Percentiles rank a stretch among this genome's conserved stretches.
These are phyloP conservation scores for Parapristionchus giblindavisi DNA, from an alignment of 2,888 invertebrate species.

Conservation along the genomic window DNA sequence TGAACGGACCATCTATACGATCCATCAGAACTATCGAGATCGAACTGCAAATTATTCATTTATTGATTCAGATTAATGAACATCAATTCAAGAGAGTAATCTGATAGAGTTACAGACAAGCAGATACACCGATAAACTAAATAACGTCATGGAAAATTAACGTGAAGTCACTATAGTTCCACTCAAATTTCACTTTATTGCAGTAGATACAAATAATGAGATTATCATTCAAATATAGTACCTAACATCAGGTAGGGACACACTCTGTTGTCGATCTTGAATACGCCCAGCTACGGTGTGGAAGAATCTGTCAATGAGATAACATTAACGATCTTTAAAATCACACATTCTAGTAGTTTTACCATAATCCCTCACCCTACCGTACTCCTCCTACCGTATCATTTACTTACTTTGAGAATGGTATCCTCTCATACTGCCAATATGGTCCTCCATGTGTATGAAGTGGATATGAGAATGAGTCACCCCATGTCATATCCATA, in stretches of 20 bases:
- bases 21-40: conserved; percentile 87
- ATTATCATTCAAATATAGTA: conserved; percentile 30
- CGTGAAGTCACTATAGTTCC: neutral
- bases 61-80: neutral
- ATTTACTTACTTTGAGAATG: conserved; percentile 55
- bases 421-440: conserved; percentile 84
- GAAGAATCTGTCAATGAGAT: conserved; percentile 60
- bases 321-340: neutral
- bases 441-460: conserved; percentile 95
- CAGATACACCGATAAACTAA: neutral
- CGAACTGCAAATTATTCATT: conserved; percentile 81
- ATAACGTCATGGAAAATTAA: neutral
- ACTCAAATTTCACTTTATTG: neutral
- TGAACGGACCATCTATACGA: conserved; percentile 83
- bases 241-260: conserved; percentile 53
- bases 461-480: conserved; percentile 84
- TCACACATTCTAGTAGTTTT: neutral
- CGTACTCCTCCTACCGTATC: neutral
- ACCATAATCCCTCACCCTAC: neutral
- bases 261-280: conserved; percentile 61
- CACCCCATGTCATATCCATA: conserved; percentile 88
- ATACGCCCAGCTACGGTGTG: conserved; percentile 66
- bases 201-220: neutral
- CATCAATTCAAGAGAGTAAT: neutral
- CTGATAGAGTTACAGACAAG: neutral